These are phyloP conservation scores for Rachycentron canadum DNA, from an alignment of 2,797 vertebrate genomes.

Conservation along the genomic window DNA sequence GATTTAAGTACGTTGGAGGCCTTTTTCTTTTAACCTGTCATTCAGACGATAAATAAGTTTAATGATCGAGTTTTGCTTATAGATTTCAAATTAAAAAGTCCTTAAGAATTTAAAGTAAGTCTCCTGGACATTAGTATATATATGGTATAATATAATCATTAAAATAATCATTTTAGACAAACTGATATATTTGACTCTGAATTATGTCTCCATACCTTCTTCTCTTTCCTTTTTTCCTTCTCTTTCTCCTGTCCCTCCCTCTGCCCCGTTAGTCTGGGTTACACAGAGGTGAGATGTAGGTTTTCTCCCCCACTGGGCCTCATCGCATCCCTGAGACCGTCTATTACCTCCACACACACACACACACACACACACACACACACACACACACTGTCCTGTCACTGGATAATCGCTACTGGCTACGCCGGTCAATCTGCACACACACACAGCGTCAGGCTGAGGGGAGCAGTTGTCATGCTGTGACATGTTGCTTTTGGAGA, in stretches of 20 bases:
- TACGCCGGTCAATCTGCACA: slow-evolving; percentile 45
- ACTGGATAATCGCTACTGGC: slow-evolving; percentile 65
- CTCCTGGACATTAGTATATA: not conserved
- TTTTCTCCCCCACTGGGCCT: slow-evolving; percentile 66
- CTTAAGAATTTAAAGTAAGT: too few relatives aligned
- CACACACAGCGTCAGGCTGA: slow-evolving; percentile 30
- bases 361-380: slow-evolving; percentile 10
- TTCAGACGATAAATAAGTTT: too few relatives aligned
- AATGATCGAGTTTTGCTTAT: too few relatives aligned
- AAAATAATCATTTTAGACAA: not conserved
- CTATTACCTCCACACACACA: slow-evolving; percentile 43
- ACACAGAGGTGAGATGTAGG: slow-evolving; percentile 76
- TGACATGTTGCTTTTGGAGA: slow-evolving; percentile 73
- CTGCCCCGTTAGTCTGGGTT: slow-evolving; percentile 65
- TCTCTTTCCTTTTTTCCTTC: not conserved
- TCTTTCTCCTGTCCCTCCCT: slow-evolving; percentile 24
- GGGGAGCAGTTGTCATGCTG: slow-evolving; percentile 63
- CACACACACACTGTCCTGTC: slow-evolving; percentile 32
- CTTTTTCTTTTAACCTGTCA: too few relatives aligned
- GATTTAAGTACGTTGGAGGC: too few relatives aligned
- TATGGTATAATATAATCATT: too few relatives aligned
- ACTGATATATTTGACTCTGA: not conserved
- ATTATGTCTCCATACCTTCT: not conserved
- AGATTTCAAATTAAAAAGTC: too few relatives aligned
- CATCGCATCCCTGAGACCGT: slow-evolving; percentile 57